Percentiles rank a stretch among this genome's conserved stretches.
phyloP scores from a whole-genome alignment of 2,797 vertebrate genomes.

The Urosaurus nigricauda region DNA sequence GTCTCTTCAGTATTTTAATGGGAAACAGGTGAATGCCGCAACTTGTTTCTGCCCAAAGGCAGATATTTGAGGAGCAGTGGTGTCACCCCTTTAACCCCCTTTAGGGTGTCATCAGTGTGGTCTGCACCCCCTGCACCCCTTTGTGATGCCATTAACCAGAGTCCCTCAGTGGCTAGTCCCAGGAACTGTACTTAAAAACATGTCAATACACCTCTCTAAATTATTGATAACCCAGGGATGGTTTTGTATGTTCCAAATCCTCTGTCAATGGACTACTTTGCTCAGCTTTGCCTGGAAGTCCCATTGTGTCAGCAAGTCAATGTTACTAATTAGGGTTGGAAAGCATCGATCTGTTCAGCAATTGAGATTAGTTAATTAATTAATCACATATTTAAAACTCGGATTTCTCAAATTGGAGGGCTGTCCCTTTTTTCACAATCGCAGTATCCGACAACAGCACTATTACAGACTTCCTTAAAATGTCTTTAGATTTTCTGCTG shows the following conservation, averaged over 20 bases:
- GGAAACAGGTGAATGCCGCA: too few relatives aligned
- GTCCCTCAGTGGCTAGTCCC: background rate
- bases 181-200: too few relatives aligned
- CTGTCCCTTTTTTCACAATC: background rate
- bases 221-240: background rate
- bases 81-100: too few relatives aligned
- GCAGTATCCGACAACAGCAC: background rate
- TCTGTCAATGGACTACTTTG: background rate
- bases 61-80: too few relatives aligned
- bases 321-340: background rate
- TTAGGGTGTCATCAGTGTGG: too few relatives aligned
- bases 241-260: background rate
- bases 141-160: background rate
- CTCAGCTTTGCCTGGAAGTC: background rate
- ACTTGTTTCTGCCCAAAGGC: too few relatives aligned
- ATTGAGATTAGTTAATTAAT: conserved; percentile 1
- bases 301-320: background rate
- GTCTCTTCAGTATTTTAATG: too few relatives aligned
- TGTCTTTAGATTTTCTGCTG: too few relatives aligned
- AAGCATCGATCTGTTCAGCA: background rate
- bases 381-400: background rate
- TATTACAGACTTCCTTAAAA: too few relatives aligned
- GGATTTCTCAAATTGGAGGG: background rate
- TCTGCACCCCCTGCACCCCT: too few relatives aligned
- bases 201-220: too few relatives aligned